Evolutionary conservation across 2,888 invertebrate genomes (phyloP).

Genomic region (Himalopsyche japonica): DNA sequence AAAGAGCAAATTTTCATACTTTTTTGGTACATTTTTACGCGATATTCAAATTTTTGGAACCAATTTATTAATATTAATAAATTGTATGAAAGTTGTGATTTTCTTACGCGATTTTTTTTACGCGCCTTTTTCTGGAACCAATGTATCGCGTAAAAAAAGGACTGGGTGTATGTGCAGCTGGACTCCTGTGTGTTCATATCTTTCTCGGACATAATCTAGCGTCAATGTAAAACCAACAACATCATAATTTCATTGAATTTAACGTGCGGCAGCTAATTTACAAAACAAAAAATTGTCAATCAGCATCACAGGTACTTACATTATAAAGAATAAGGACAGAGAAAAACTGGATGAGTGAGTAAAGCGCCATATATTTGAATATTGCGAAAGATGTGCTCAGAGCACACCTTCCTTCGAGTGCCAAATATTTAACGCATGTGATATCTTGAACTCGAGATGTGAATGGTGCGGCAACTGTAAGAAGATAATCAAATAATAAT

Average conservation of each 20-base stretch:
- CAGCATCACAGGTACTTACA: slow-evolving; percentile 52
- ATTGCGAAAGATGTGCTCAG: slow-evolving; percentile 88
- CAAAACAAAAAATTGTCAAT: background rate
- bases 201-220: too few species aligned
- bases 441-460: slow-evolving; percentile 83
- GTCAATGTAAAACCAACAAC: too few species aligned
- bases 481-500: slow-evolving; percentile 43
- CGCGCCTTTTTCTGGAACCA: too few species aligned
- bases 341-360: slow-evolving; percentile 87
- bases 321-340: slow-evolving; percentile 78
- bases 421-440: slow-evolving; percentile 77
- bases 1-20: too few species aligned
- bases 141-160: too few species aligned
- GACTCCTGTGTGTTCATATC: too few species aligned
- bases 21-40: too few species aligned
- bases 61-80: too few species aligned
- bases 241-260: background rate
- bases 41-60: too few species aligned
- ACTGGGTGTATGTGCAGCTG: too few species aligned
- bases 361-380: slow-evolving; percentile 90
- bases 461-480: slow-evolving; percentile 83
- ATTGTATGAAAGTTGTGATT: too few species aligned
- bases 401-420: slow-evolving; percentile 84
- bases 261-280: background rate
- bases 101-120: too few species aligned